Percentiles rank a stretch among this genome's conserved stretches.
Evolutionary conservation across 2,888 invertebrate genomes (phyloP).

Genomic region (Busseola fusca): DNA sequence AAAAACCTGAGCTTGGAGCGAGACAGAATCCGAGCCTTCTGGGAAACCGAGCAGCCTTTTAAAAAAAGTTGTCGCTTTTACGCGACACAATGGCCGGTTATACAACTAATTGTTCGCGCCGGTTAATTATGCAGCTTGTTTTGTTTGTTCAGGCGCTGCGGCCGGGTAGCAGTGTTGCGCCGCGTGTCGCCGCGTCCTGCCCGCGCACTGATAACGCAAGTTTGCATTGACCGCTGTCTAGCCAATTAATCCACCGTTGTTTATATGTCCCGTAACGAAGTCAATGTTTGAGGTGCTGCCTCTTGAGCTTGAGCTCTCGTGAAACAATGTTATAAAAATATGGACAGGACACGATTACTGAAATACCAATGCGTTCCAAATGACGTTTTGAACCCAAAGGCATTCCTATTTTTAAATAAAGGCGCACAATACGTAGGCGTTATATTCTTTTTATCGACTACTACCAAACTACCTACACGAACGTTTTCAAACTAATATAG

Average conservation of each 20-base stretch:
- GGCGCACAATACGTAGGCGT: constrained; percentile 46
- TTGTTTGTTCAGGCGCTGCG: constrained; percentile 74
- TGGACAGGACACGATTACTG: constrained; percentile 6
- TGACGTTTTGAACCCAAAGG: constrained; percentile 14
- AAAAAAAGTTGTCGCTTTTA: constrained; percentile 76
- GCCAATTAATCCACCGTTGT: constrained; percentile 69
- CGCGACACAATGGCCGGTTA: constrained; percentile 83
- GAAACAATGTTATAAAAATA: constrained; percentile 19
- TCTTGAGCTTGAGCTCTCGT: too few species aligned
- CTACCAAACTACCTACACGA: constrained; percentile 49
- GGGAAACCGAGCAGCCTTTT: constrained; percentile 77
- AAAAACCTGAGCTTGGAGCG: constrained; percentile 75
- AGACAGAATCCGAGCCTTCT: constrained; percentile 80
- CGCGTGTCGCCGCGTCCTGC: constrained; percentile 47
- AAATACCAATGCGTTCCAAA: constrained; percentile 25
- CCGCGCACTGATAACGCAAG: constrained; percentile 52
- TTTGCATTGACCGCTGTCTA: constrained; percentile 64
- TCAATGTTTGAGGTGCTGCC: constrained; percentile 34
- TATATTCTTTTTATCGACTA: constrained; percentile 51
- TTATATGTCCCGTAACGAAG: constrained; percentile 61
- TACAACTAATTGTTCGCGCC: constrained; percentile 85
- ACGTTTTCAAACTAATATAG: constrained; percentile 51
- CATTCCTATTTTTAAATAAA: constrained; percentile 51
- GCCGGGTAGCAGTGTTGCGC: constrained; percentile 48
- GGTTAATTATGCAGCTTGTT: constrained; percentile 82